These are phyloP conservation scores for Tiphia femorata DNA, from an alignment of 2,888 invertebrate genomes.

Conservation along the genomic window DNA sequence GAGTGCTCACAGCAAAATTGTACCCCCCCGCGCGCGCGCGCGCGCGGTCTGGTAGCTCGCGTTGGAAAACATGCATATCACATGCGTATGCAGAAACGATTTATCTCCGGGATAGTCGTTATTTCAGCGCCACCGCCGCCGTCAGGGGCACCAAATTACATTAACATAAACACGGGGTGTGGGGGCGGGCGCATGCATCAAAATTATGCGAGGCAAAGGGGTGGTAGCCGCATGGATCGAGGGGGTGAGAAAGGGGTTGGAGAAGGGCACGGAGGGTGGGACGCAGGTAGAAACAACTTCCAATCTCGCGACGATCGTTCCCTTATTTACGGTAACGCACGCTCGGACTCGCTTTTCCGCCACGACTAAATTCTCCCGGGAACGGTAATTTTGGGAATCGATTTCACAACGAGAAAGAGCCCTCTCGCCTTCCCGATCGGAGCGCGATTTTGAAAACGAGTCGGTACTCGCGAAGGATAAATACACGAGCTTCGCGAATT, in stretches of 20 bases:
- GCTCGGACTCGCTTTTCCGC: too few species aligned
- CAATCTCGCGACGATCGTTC: neutral
- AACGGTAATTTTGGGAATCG: too few species aligned
- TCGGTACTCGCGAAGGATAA: too few species aligned
- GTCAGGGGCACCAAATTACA: slow-evolving; percentile 49
- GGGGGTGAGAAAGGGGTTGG: neutral
- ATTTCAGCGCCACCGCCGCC: slow-evolving; percentile 30
- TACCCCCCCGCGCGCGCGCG: too few species aligned
- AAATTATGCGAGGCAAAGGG: too few species aligned
- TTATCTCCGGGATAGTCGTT: slow-evolving; percentile 36
- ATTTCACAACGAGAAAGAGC: too few species aligned
- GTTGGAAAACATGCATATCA: slow-evolving; percentile 31
- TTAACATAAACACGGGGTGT: slow-evolving; percentile 56
- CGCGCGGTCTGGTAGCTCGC: too few species aligned
- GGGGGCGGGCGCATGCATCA: slow-evolving; percentile 27
- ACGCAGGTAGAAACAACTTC: neutral
- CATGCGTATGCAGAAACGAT: slow-evolving; percentile 40
- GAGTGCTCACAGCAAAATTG: slow-evolving; percentile 27
- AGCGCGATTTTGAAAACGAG: too few species aligned
- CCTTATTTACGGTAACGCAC: neutral
- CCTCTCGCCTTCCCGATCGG: too few species aligned
- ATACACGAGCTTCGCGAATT: too few species aligned
- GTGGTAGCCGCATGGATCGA: too few species aligned
- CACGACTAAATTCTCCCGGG: too few species aligned
- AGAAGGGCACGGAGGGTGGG: neutral